Conservation (phyloP, 2,113 vertebrate genomes). For the Labeo rohita region DNA sequence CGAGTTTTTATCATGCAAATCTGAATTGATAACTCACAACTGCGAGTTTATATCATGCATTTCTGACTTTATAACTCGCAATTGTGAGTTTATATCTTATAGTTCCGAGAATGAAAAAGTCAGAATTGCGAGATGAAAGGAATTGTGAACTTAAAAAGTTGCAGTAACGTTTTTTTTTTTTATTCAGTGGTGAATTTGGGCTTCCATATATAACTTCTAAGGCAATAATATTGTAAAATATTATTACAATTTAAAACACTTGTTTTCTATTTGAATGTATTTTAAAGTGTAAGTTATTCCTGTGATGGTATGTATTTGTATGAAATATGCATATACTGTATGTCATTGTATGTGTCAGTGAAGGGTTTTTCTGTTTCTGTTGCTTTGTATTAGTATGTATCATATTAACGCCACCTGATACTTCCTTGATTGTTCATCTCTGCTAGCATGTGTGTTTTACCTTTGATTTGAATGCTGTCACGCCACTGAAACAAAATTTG, state of each 20-base stretch:
- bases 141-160: no score
- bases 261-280: not conserved
- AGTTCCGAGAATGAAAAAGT: no score
- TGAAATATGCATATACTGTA: not conserved
- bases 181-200: no score
- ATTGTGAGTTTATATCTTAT: no score
- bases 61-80: no score
- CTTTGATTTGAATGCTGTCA: conserved; percentile 58
- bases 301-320: not conserved
- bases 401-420: not conserved
- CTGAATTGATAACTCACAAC: no score
- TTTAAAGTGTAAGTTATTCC: not conserved
- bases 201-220: no score
- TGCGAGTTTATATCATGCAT: no score
- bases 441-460: conserved; percentile 55
- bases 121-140: no score
- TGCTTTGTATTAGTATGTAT: not conserved
- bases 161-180: no score
- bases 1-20: no score
- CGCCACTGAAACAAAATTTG: conserved; percentile 48
- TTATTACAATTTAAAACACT: not conserved
- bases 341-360: not conserved
- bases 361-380: not conserved
- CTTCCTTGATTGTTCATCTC: conserved; percentile 7
- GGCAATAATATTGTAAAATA: not conserved